Evolutionary conservation across 2,797 vertebrate species (phyloP).

Genomic region (Glossophaga mutica): DNA sequence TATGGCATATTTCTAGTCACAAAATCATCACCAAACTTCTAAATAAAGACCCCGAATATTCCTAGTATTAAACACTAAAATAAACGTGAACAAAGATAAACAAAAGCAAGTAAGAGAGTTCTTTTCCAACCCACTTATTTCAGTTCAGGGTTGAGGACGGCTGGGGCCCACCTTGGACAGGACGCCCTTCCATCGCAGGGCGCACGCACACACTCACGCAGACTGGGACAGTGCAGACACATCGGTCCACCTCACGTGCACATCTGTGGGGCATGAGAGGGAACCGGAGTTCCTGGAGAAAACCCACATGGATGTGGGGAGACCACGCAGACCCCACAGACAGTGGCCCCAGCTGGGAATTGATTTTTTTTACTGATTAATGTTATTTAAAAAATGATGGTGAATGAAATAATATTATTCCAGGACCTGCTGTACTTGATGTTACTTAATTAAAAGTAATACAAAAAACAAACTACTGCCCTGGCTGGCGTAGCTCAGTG

Average conservation of each 20-base stretch:
- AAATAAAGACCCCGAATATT: neutral
- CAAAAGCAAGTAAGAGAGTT: neutral
- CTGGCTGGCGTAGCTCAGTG: too few species aligned
- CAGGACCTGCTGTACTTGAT: neutral
- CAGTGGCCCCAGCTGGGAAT: neutral
- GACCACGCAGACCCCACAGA: neutral
- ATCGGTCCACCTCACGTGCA: neutral
- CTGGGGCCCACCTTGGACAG: neutral
- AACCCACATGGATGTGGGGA: neutral
- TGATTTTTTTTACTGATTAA: neutral
- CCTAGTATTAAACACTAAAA: neutral
- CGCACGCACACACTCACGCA: neutral
- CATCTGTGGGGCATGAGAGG: neutral
- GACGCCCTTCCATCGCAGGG: neutral
- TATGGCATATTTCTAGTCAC: neutral
- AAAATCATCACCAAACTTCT: neutral
- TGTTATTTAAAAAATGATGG: neutral
- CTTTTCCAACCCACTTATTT: neutral
- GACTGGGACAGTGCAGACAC: neutral
- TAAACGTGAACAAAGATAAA: neutral
- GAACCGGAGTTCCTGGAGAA: neutral
- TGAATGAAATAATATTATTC: neutral
- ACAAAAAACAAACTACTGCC: constrained; percentile 20
- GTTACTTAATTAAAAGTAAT: constrained; percentile 30
- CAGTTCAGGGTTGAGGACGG: neutral